Evolutionary conservation across 2,888 invertebrate genomes (phyloP), one percentile per base, ranked within the genome.

Genomic region (Ceriagrion tenellum): DNA sequence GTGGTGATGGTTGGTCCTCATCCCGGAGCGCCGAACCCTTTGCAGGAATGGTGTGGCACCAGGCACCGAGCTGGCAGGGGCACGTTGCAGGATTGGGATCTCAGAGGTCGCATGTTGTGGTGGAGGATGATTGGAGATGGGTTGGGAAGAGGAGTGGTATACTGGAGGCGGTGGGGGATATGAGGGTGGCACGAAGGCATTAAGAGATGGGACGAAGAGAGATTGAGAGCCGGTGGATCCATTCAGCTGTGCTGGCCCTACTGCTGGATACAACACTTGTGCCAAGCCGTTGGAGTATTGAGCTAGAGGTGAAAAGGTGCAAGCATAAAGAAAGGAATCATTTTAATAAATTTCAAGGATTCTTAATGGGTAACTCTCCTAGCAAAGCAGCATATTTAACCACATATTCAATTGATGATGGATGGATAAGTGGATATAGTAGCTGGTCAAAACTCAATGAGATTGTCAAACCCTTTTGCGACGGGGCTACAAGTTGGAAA

Each of bases 211-310:
- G 20, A 93, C n/a, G n/a, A 93, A 47, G 40, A 93, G 40, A n/a
- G 47, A 63, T 18, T 59, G 47, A 13, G 93, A 23, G n/a, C 63
- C 47, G 69, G n/a, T n/a, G 91, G 40, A 47, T 20, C 40, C 59
- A 30, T 59, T 35, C 35, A 63, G 23, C 63, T 93, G 93, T 20
- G 69, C 1, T 2, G 93, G 23, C 3, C 93, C 93, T 16, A 93
- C 47, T n/a, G 93, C n/a, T 16, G 69, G 93, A 23, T 93, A 93
- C 40, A 93, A 18, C 69, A 74, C 23, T 47, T 20, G 47, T 26
- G 93, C 69, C 69, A 93, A 74, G n/a, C 30, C n/a, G 47, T 69
- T 93, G 74, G 69, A 20, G 20, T 93, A 47, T 93, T 47, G 63
- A 35, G 47, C 69, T 74, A 47, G 40, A 16, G 69, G 69, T 90